Evolutionary conservation across 2,113 vertebrate genomes (phyloP), one percentile per base, ranked within the genome.

Genomic region (Echinops telfairi): DNA sequence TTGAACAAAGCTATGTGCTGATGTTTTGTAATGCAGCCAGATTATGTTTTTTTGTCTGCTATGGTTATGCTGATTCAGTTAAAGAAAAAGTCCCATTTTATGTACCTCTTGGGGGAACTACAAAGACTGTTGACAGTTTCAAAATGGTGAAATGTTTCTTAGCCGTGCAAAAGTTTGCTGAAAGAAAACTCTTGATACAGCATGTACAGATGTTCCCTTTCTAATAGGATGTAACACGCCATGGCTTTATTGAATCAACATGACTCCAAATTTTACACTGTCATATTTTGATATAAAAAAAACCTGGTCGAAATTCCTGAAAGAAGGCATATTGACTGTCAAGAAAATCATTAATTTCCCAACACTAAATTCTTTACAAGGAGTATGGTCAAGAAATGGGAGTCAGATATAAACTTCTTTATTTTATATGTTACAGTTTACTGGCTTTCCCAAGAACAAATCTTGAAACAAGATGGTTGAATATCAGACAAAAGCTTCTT

Each of bases 141-240:
- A 89, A 89, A 88, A 95, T 66, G 47, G 43, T 81, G 11, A 33
- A 66, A 16, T 80, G 22, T 38, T 81, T 95, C 66, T 81, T n/a
- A 73, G 47, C 83, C 89, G 95, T 90, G 84, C 33, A 58, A 66
- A 96, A 86, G 76, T 94, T 89, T 70, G 75, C 66, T 83, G 71
- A 71, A 95, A 95, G 84, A 81, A 86, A 92, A 86, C 60, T 57
- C 17, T 6, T 14, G 40, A 68, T 57, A 60, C 40, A 14, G 25
- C 9, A 11, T 14, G 31, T 64, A n/a, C 84, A 90, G 91, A 95
- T 81, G 47, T 86, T 64, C 43, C 22, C 43, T 7, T 58, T 38
- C n/a, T 43, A 10, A 58, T 53, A 38, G 22, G 71, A 66, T 89
- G 80, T 38, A n/a, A 29, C 3, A 20, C 9, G 19, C 62, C 27